Evolutionary conservation across 2,113 vertebrate species (phyloP), one percentile per base, ranked within the genome.

Genomic region (Thalassoma bifasciatum): DNA sequence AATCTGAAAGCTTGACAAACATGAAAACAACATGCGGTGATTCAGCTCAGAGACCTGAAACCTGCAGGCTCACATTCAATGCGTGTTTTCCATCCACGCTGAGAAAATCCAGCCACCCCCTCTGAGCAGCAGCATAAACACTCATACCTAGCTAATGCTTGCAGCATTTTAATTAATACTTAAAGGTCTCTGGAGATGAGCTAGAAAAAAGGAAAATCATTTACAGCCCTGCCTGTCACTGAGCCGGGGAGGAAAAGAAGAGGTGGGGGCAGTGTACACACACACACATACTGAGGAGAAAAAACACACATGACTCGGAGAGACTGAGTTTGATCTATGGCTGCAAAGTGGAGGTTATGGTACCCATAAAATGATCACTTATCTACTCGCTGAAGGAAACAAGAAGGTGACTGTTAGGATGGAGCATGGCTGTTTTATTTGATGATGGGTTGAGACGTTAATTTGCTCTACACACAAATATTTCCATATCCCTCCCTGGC

Each of bases 141-240:
- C 62, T 70, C 46, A 38, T 46, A 37, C 65, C 10, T 52, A 83
- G 70, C 56, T 68, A 64, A 85, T 72, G 80, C 61, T 78, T 34
- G 60, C 82, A 72, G 84, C 74, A 85, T 89, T 86, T 86, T 77
- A 90, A 90, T 88, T 73, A 82, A 87, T 75, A 68, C 69, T 80
- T 62, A 59, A 84, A 82, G 73, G 75, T 85, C 83, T 81, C 77
- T 2, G 65, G 77, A 77, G 82, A 52, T 66, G 61, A 74, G 40
- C 65, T 58, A 23, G 60, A 75, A 79, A 84, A 78, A 71, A 56
- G 77, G 52, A 77, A 61, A 70, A 65, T 82, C 62, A 83, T 80
- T 77, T 67, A 63, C 51, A 75, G 78, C 57, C 23, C 53, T 62
- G 78, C 64, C 76, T 60, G 71, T 72, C 78, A 76, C 62, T n/a